Conservation (phyloP, 1,140 invertebrate genomes). For the Ips typographus region DNA sequence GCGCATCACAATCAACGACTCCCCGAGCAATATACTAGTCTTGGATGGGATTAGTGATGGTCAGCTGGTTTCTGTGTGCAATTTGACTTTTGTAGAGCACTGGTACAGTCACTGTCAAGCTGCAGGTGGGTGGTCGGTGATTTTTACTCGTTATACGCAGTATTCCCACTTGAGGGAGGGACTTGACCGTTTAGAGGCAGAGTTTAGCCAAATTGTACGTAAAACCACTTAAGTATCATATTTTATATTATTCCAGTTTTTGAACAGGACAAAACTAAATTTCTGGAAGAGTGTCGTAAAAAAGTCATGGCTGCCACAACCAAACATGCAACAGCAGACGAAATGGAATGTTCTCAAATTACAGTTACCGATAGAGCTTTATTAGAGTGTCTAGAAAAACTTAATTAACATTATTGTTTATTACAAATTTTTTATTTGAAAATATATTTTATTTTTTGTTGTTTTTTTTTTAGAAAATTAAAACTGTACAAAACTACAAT, state of each 20-base stretch:
- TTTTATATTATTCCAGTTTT: no score
- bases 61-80: constrained; percentile 60
- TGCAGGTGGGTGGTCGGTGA: constrained; percentile 42
- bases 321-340: constrained; percentile 1
- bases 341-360: constrained; percentile 31
- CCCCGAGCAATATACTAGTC: constrained; percentile 60
- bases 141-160: constrained; percentile 43
- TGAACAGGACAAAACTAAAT: constrained; percentile 11
- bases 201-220: constrained; percentile 27
- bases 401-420: constrained; percentile 8
- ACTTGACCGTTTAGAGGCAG: constrained; percentile 35
- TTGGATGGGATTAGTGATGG: constrained; percentile 60
- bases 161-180: constrained; percentile 41
- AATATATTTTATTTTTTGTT: constrained; percentile 25
- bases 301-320: not conserved
- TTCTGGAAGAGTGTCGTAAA: constrained; percentile 14
- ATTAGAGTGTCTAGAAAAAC: constrained; percentile 29
- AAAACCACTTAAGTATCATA: no score
- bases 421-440: not conserved
- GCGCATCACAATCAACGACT: constrained; percentile 64
- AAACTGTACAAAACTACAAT: no score
- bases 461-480: no score
- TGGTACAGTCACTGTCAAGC: constrained; percentile 37
- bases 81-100: constrained; percentile 53
- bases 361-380: constrained; percentile 29